Evolutionary conservation across 1,140 invertebrate species (phyloP).

Genomic region (Bombus waltoni): DNA sequence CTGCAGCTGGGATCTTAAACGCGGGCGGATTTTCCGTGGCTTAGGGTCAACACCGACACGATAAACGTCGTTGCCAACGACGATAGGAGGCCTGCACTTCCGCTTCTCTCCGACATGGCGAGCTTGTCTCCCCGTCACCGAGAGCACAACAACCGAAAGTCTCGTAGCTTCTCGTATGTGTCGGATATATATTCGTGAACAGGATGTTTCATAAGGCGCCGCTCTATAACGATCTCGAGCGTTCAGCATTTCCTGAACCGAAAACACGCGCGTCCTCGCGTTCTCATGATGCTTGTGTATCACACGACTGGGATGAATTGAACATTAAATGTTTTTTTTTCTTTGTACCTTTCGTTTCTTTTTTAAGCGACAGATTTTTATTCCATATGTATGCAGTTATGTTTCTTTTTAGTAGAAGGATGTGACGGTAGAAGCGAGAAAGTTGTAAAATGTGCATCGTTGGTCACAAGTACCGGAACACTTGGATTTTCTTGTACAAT

Average conservation of each 20-base stretch:
- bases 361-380: not conserved
- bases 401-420: no score
- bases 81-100: constrained; percentile 4
- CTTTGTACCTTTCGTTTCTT: not conserved
- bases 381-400: no score
- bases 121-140: not conserved
- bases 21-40: constrained; percentile 24
- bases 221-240: constrained; percentile 38
- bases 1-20: constrained; percentile 16
- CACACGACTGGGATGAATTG: not conserved
- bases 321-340: not conserved
- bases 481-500: no score
- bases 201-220: constrained; percentile 50
- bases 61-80: not conserved
- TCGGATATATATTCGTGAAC: constrained; percentile 37
- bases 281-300: not conserved
- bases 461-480: no score
- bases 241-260: constrained; percentile 40
- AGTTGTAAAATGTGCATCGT: no score
- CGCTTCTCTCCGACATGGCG: not conserved
- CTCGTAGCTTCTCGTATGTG: constrained; percentile 9
- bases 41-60: constrained; percentile 37
- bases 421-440: no score
- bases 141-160: constrained; percentile 21
- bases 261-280: not conserved